These are phyloP conservation scores for Sus cebifrons DNA, from an alignment of 2,797 vertebrate genomes.

Conservation along the genomic window DNA sequence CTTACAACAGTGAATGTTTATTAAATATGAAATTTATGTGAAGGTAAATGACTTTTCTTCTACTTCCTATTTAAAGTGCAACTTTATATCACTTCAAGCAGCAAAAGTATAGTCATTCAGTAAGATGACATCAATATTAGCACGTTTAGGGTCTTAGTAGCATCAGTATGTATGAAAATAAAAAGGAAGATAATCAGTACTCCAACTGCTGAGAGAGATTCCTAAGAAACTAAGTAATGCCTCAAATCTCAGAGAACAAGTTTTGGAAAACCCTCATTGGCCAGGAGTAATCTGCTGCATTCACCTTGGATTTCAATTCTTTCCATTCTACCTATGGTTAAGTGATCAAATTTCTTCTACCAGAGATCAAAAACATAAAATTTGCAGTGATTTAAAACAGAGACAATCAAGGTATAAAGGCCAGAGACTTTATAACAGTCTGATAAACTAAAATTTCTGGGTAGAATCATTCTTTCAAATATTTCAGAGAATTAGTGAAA, in stretches of 20 bases:
- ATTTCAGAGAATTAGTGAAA: background rate
- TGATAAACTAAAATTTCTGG: slow-evolving; percentile 26
- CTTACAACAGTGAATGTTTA: background rate
- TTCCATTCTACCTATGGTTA: background rate
- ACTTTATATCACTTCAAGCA: background rate
- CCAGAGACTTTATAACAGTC: background rate
- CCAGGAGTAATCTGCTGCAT: background rate
- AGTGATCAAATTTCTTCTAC: background rate
- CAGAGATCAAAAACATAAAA: background rate
- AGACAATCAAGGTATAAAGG: background rate
- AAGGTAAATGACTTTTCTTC: background rate
- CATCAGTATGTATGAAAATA: background rate
- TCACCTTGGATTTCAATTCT: background rate
- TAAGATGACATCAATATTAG: background rate
- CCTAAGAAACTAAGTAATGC: background rate
- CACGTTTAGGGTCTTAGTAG: background rate
- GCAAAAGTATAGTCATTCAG: background rate
- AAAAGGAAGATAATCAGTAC: background rate
- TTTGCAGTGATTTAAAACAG: background rate
- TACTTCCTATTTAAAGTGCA: slow-evolving; percentile 2
- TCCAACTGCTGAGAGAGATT: background rate
- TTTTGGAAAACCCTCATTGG: background rate
- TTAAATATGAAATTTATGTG: background rate
- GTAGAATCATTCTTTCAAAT: background rate
- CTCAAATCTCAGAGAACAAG: background rate